Evolutionary conservation across 2,113 vertebrate species (phyloP), one percentile per base, ranked within the genome.

Genomic region (Entomyzon cyanotis): DNA sequence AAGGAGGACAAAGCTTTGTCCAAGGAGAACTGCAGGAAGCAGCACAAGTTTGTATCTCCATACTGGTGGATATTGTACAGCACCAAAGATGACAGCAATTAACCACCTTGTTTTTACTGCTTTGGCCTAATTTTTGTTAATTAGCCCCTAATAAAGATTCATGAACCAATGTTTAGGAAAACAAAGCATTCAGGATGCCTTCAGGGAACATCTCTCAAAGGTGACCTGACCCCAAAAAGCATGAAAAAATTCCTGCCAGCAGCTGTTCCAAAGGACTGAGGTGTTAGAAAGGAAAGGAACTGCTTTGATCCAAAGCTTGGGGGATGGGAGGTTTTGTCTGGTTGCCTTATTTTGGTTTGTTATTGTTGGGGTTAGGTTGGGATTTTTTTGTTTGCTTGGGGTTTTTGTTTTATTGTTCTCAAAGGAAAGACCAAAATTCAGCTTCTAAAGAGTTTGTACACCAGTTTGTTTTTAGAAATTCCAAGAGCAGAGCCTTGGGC

Each of bases 21-120:
- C 80, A n/a, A 30, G n/a, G 56, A 27, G 15, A 75, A 53, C 33
- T 89, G 46, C 1, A 27, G 44, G 56, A 53, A 90, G 47, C 35
- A 49, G 86, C 56, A 19, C 37, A 53, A 2, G 42, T 58, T 84
- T 82, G 0, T 8, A 6, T 63, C 33, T 58, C 31, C 56, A 4
- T 39, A 8, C 42, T 30, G 37, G 31, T 22, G 33, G n/a, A 35
- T 23, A 44, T 28, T 0, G 0, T 7, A 25, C 4, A 33, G 60
- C 17, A 89, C 5, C 1, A 6, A 49, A 46, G 31, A n/a, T 12
- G 12, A 44, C 11, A n/a, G 46, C 63, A 69, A n/a, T 52, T 42
- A 70, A 79, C 33, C 41, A 35, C 18, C 24, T 35, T 19, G 41
- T 25, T 71, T 64, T 56, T 39, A 59, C 25, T 41, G 15, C 33